phyloP scores from a whole-genome alignment of 2,113 vertebrate genomes.

The Otis tarda region DNA sequence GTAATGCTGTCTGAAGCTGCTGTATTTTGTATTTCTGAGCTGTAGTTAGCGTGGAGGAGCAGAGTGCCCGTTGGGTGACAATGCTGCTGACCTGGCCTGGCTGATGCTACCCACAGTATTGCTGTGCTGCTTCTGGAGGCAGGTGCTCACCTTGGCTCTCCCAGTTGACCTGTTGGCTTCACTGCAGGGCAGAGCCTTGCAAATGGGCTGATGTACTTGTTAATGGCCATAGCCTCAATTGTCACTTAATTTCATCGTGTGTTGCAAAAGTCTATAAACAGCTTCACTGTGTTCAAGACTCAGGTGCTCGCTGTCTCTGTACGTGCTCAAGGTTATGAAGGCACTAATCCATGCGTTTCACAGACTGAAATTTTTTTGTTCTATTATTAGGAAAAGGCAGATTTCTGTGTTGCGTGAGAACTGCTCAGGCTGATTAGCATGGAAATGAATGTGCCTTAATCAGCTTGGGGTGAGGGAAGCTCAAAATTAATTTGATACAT shows the following conservation, averaged over 20 bases:
- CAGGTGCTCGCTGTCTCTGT: accelerated
- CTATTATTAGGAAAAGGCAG: not conserved
- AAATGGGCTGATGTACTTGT: not conserved
- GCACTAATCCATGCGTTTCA: not conserved
- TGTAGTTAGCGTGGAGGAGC: not conserved
- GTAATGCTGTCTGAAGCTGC: not conserved
- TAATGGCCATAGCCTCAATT: not conserved
- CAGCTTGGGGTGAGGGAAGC: conserved; percentile 36
- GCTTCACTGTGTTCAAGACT: accelerated
- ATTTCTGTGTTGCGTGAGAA: conserved; percentile 6
- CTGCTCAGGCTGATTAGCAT: conserved; percentile 40
- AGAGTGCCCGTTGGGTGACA: not conserved
- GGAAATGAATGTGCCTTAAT: conserved; percentile 67
- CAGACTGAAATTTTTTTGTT: not conserved
- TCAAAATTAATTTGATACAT: conserved; percentile 60
- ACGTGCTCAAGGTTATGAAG: not conserved
- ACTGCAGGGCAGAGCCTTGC: accelerated
- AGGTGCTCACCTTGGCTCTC: not conserved
- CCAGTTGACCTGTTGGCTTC: not conserved
- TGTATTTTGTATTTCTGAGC: not conserved
- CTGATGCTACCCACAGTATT: not conserved
- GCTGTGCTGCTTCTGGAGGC: not conserved
- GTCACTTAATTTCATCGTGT: not conserved
- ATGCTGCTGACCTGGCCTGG: accelerated
- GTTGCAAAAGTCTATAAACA: not conserved